Conservation (phyloP, 2,888 invertebrate genomes). For the Paralinhomoeus sp. region DNA sequence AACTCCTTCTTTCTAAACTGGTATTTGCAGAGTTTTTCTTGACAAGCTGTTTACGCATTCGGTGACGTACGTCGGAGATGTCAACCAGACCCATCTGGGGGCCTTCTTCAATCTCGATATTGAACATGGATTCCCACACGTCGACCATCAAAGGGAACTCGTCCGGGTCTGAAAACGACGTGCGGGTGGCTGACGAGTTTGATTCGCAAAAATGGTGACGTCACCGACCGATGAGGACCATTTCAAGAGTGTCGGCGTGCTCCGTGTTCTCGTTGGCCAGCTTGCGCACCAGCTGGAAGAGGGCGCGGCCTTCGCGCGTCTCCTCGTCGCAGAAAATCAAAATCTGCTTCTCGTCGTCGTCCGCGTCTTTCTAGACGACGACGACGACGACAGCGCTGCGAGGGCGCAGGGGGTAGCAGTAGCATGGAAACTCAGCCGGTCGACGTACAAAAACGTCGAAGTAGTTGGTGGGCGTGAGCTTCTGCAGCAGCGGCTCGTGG, state of each 20-base stretch:
- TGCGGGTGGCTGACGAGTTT: too few species aligned
- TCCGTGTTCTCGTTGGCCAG: conserved; percentile 23
- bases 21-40: neutral
- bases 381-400: too few species aligned
- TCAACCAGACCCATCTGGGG: conserved; percentile 25
- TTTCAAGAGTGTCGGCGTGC: conserved; percentile 22
- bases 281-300: conserved; percentile 21
- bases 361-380: conserved; percentile 23
- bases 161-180: conserved; percentile 24
- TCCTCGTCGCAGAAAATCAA: conserved; percentile 24
- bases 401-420: too few species aligned
- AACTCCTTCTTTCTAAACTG: conserved; percentile 20
- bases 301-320: conserved; percentile 20
- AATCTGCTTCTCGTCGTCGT: conserved; percentile 23
- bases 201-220: too few species aligned
- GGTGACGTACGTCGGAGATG: conserved; percentile 16
- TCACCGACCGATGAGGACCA: neutral
- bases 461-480: conserved; percentile 22
- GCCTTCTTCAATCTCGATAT: conserved; percentile 25
- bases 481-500: conserved; percentile 25
- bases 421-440: too few species aligned
- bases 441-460: conserved; percentile 23
- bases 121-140: conserved; percentile 27
- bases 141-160: conserved; percentile 27
- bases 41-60: neutral